These are phyloP conservation scores for Oceanodroma leucorhoa DNA, from an alignment of 2,797 vertebrate genomes.

Conservation along the genomic window DNA sequence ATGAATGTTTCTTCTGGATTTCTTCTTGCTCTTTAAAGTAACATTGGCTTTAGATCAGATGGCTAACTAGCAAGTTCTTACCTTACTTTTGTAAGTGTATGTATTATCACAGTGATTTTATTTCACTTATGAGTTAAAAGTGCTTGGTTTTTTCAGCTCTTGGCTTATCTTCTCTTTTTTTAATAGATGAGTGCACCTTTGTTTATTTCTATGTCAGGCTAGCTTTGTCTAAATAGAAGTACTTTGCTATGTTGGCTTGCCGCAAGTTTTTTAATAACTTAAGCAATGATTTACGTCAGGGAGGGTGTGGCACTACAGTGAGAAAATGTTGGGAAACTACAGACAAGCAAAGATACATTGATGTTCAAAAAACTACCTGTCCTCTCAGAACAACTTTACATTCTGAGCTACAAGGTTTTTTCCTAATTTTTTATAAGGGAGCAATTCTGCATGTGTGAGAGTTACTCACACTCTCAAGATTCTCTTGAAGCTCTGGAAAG, in stretches of 20 bases:
- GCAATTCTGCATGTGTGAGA: fast-evolving
- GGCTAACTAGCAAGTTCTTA: background rate
- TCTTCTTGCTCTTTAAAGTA: background rate
- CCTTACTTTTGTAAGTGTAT: background rate
- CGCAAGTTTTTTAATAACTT: background rate
- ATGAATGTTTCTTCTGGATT: background rate
- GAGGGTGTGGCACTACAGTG: background rate
- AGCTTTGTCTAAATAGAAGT: background rate
- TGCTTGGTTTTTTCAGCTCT: background rate
- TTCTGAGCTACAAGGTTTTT: background rate
- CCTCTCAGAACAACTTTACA: background rate
- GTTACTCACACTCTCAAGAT: background rate
- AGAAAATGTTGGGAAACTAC: background rate
- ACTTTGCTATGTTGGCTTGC: background rate
- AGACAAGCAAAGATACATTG: background rate
- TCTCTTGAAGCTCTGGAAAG: background rate
- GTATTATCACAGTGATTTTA: background rate
- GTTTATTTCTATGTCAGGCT: background rate
- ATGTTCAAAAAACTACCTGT: background rate
- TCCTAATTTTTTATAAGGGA: background rate
- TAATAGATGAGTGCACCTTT: background rate
- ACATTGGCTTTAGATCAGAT: background rate
- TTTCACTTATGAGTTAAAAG: background rate
- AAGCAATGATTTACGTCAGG: background rate
- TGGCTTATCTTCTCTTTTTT: background rate